Evolutionary conservation across 2,888 invertebrate genomes (phyloP).

Genomic region (Lathronympha strigana): DNA sequence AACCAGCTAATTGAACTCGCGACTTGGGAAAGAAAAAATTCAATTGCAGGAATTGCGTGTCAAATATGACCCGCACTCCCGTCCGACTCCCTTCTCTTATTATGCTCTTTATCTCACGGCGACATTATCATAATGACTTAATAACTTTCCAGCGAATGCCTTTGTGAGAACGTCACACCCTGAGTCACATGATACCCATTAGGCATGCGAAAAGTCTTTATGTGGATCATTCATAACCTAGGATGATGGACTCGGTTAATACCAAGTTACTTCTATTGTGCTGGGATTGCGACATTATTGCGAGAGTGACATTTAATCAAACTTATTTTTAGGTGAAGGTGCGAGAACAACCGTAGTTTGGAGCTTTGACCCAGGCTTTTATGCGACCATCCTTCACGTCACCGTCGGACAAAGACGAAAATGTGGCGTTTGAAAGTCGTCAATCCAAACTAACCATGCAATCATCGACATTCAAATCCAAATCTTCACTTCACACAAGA

Average conservation of each 20-base stretch:
- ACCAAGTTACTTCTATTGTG: conserved; percentile 8
- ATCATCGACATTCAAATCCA: conserved; percentile 38
- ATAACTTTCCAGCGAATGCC: conserved; percentile 74
- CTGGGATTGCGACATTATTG: conserved; percentile 52
- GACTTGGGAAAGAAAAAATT: conserved; percentile 53
- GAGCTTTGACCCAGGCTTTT: conserved; percentile 55
- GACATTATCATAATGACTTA: conserved; percentile 73
- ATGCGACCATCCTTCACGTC: conserved; percentile 59
- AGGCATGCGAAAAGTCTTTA: conserved; percentile 62
- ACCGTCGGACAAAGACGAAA: conserved; percentile 47
- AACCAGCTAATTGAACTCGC: conserved; percentile 66
- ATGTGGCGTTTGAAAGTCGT: conserved; percentile 58
- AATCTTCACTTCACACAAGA: conserved; percentile 42
- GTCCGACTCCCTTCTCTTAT: conserved; percentile 45
- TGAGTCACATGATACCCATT: conserved; percentile 69
- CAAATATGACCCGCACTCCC: conserved; percentile 58
- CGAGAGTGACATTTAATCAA: conserved; percentile 53
- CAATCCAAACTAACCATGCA: conserved; percentile 43
- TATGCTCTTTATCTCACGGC: conserved; percentile 66
- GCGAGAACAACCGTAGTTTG: conserved; percentile 52
- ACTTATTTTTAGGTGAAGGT: conserved; percentile 60
- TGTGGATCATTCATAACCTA: conserved; percentile 52
- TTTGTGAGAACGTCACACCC: conserved; percentile 74
- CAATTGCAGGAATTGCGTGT: conserved; percentile 62
- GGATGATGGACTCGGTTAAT: conserved; percentile 17